Percentiles rank a stretch among this genome's conserved stretches.
Conservation (phyloP, 2,888 invertebrate genomes). For the Machimus rusticus region DNA sequence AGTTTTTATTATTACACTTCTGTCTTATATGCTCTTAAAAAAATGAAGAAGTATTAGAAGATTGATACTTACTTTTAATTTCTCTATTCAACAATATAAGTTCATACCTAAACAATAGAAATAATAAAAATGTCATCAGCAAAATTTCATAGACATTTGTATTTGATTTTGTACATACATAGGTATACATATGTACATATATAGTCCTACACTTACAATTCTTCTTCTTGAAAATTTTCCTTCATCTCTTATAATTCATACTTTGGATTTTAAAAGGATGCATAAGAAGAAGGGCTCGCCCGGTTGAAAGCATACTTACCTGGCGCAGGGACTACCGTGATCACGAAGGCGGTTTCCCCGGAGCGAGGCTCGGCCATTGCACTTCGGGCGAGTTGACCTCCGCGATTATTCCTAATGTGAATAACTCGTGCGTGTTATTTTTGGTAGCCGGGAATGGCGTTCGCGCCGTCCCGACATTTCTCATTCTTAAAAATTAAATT, state of each 20-base stretch:
- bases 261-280: not conserved
- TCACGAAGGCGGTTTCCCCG: constrained; percentile 71
- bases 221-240: not conserved
- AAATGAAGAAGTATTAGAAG: too few relatives aligned
- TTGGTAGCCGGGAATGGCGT: constrained; percentile 69
- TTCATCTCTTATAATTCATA: not conserved
- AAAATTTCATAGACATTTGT: too few relatives aligned
- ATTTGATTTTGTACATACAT: too few relatives aligned
- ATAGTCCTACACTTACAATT: too few relatives aligned
- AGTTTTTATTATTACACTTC: too few relatives aligned
- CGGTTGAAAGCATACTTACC: constrained; percentile 22
- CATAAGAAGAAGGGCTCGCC: not conserved
- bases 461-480: constrained; percentile 66
- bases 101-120: too few relatives aligned
- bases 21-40: too few relatives aligned
- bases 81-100: too few relatives aligned
- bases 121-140: too few relatives aligned
- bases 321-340: constrained; percentile 41
- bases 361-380: constrained; percentile 76
- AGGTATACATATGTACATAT: too few relatives aligned
- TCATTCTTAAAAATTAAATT: not conserved
- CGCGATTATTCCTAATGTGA: constrained; percentile 75
- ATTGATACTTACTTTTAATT: too few relatives aligned
- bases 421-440: constrained; percentile 72
- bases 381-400: constrained; percentile 73